A percentile compares a stretch with the other conserved stretches of the same genome.
phyloP scores from a whole-genome alignment of 2,888 invertebrate species.

The Drosophila yooni region DNA sequence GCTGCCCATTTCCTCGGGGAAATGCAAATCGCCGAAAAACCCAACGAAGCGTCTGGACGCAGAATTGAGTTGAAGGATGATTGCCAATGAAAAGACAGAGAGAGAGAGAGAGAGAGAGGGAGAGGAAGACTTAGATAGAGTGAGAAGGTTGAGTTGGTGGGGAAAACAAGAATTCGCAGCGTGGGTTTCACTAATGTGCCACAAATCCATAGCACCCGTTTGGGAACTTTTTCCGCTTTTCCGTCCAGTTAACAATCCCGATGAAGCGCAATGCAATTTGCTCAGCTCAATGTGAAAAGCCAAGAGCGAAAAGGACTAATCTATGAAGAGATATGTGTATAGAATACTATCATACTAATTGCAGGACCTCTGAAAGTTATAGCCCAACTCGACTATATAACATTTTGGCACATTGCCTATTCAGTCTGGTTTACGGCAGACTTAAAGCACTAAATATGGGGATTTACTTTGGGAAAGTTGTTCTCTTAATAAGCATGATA shows the following conservation, averaged over 20 bases:
- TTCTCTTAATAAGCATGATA: neutral
- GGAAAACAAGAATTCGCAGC: conserved; percentile 33
- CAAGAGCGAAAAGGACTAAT: neutral
- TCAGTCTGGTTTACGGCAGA: neutral
- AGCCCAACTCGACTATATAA: neutral
- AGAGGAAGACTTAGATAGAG: too few relatives aligned
- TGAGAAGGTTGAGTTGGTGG: neutral
- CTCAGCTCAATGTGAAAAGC: conserved; percentile 12
- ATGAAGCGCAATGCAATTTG: conserved; percentile 28
- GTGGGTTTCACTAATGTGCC: conserved; percentile 57
- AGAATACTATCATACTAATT: neutral
- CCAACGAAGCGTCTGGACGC: conserved; percentile 63
- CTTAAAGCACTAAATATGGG: neutral
- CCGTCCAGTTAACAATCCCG: conserved; percentile 8
- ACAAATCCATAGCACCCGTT: conserved; percentile 66
- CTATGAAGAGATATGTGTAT: neutral
- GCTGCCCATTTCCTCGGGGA: conserved; percentile 51
- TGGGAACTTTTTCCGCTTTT: conserved; percentile 40
- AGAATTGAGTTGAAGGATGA: conserved; percentile 56
- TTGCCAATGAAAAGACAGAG: conserved; percentile 4
- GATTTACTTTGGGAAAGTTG: neutral
- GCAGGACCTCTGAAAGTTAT: neutral
- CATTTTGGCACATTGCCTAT: neutral
- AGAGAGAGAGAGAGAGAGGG: neutral
- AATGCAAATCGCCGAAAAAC: conserved; percentile 72